Base-by-base conservation (phyloP, 2,888 invertebrate genomes). In the Melanostoma mellinum region DNA sequence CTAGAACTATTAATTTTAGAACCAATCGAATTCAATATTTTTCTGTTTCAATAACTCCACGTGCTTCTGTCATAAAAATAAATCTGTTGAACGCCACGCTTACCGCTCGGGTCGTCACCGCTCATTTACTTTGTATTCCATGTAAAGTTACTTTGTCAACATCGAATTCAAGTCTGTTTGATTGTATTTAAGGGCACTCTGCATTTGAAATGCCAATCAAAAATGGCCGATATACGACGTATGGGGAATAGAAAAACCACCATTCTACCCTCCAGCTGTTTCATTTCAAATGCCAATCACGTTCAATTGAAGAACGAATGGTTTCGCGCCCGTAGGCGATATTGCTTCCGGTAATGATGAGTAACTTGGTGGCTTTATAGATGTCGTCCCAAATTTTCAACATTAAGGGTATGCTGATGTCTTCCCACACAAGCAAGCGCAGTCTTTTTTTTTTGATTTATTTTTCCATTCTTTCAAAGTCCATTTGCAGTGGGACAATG, bases 301-400 rank as follows among this genome's bases (percentile, higher is more conserved):
- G 76, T 76, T 40, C 53, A 76, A 46, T 60, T 68, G 4, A 60
- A 6, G 36, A 75, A 65, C 30, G 40, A 58, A 40, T 76, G 60
- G 44, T 38, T 53, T 46, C 35, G 10, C 38, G 44, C 42, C 53
- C 44, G 68, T 46, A 71, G 55, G 42, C 69, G 33, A 46, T 60
- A 61, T 55, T 46, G 35, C 35, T 56, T 76, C 76, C 69, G 69
- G 69, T 48, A 56, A 76, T 63, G 53, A 55, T 71, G 76, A 38
- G 61, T 61, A 61, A 76, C 69, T 20, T 20, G 38, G 53, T 46
- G 35, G 60, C 44, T 38, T 8, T 10, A 36, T 36, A 20, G 20
- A 32, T 40, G 65, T 50, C 5, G 36, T 63, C 42, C 36, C 35
- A 46, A 65, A 40, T 42, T 40, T 58, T 56, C 6, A 10, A 48